phyloP scores from a whole-genome alignment of 2,888 invertebrate genomes.

The Zygaena filipendulae region DNA sequence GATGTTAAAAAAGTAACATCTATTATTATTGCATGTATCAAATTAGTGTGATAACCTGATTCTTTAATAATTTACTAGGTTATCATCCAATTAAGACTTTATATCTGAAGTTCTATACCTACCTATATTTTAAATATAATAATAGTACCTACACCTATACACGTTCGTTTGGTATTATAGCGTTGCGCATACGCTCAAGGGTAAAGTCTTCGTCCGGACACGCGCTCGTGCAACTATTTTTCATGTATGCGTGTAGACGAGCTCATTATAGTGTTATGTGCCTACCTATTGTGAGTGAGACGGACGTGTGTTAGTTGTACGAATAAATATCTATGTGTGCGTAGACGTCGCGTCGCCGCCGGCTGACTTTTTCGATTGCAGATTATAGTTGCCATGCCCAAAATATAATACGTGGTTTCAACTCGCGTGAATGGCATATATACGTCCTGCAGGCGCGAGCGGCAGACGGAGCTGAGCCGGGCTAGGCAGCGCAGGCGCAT shows the following conservation, averaged over 20 bases:
- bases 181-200: conserved; percentile 59
- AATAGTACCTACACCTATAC: neutral
- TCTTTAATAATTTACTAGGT: neutral
- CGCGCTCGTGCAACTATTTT: conserved; percentile 31
- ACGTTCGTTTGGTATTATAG: conserved; percentile 34
- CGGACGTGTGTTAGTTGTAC: neutral
- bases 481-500: conserved; percentile 15
- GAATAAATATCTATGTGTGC: conserved; percentile 14
- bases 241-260: conserved; percentile 24
- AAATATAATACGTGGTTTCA: conserved; percentile 58
- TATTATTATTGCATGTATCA: neutral
- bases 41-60: neutral
- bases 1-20: too few relatives aligned
- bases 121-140: too few relatives aligned
- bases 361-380: conserved; percentile 57
- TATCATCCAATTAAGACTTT: conserved; percentile 1
- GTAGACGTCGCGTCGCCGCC: conserved; percentile 26
- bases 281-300: neutral
- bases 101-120: neutral
- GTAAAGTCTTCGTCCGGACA: conserved; percentile 54
- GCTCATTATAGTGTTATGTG: neutral
- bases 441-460: conserved; percentile 27
- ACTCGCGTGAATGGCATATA: conserved; percentile 46
- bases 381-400: conserved; percentile 58
- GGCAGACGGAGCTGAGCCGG: conserved; percentile 21